A percentile compares a stretch with the other conserved stretches of the same genome.
These are phyloP conservation scores for Augiades crinisus DNA, from an alignment of 2,888 invertebrate genomes.

Conservation along the genomic window DNA sequence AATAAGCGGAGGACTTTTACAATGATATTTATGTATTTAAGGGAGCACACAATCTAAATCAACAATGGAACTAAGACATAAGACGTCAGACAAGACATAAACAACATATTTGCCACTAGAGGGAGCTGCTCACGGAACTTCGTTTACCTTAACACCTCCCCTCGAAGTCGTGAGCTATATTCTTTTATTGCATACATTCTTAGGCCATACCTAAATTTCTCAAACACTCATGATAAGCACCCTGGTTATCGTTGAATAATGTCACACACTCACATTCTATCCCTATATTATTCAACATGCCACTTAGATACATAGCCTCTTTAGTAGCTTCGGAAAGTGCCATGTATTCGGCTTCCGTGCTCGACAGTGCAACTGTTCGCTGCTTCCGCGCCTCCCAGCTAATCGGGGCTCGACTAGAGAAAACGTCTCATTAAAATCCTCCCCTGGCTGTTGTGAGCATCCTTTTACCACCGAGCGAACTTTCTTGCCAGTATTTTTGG, in stretches of 20 bases:
- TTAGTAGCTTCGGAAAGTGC: neutral
- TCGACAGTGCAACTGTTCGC: neutral
- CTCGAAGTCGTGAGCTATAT: constrained; percentile 11
- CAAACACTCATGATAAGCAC: constrained; percentile 13
- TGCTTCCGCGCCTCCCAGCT: neutral
- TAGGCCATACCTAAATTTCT: constrained; percentile 11
- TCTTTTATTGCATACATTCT: too few relatives aligned
- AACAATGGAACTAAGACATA: too few relatives aligned
- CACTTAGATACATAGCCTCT: neutral
- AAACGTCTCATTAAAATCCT: constrained; percentile 27
- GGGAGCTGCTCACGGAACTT: too few relatives aligned
- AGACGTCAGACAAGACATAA: too few relatives aligned
- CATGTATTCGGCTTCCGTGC: neutral
- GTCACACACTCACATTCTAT: constrained; percentile 1
- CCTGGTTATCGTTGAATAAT: constrained; percentile 19
- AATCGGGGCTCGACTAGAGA: constrained; percentile 16
- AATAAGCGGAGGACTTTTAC: too few relatives aligned
- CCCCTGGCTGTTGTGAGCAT: constrained; percentile 11
- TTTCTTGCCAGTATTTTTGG: constrained; percentile 20
- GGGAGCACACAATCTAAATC: too few relatives aligned
- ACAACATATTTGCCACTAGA: too few relatives aligned
- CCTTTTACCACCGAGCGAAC: constrained; percentile 12
- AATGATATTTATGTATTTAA: too few relatives aligned
- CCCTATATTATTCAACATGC: neutral
- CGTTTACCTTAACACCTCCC: constrained; percentile 22